Percentiles rank a stretch among this genome's conserved stretches.
These are phyloP conservation scores for Agrypnia vestita DNA, from an alignment of 1,140 invertebrate species.

Conservation along the genomic window DNA sequence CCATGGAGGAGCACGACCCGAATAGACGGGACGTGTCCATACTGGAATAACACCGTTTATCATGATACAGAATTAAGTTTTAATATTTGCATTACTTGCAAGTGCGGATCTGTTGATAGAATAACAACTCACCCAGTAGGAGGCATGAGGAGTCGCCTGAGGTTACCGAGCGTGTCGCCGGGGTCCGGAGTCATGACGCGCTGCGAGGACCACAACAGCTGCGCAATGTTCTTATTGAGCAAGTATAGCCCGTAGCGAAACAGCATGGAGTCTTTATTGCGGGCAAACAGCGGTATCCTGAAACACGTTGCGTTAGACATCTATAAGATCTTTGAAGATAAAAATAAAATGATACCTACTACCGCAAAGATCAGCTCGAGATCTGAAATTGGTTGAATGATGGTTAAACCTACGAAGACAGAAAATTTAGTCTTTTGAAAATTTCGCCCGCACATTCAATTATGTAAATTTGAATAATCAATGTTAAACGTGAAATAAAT, in stretches of 20 bases:
- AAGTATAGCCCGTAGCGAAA: conserved; percentile 70
- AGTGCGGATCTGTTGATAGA: neutral
- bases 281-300: conserved; percentile 69
- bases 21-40: conserved; percentile 49
- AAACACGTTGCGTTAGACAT: conserved; percentile 36
- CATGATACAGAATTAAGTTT: too few species aligned
- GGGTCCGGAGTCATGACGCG: conserved; percentile 65
- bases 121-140: conserved; percentile 47
- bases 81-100: too few species aligned
- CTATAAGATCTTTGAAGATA: too few species aligned
- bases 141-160: conserved; percentile 64
- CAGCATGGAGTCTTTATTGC: conserved; percentile 67
- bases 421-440: too few species aligned
- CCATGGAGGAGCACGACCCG: conserved; percentile 53
- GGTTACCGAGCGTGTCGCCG: conserved; percentile 67
- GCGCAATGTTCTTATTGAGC: conserved; percentile 70
- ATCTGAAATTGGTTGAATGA: too few species aligned
- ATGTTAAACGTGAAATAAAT: too few species aligned
- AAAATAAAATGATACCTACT: too few species aligned
- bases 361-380: too few species aligned
- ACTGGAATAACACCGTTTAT: conserved; percentile 42
- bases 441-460: too few species aligned
- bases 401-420: too few species aligned
- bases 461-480: too few species aligned
- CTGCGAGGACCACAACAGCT: conserved; percentile 66